A percentile compares a stretch with the other conserved stretches of the same genome.
These are phyloP conservation scores for Isoperla grammatica DNA, from an alignment of 2,888 invertebrate genomes.

Conservation along the genomic window DNA sequence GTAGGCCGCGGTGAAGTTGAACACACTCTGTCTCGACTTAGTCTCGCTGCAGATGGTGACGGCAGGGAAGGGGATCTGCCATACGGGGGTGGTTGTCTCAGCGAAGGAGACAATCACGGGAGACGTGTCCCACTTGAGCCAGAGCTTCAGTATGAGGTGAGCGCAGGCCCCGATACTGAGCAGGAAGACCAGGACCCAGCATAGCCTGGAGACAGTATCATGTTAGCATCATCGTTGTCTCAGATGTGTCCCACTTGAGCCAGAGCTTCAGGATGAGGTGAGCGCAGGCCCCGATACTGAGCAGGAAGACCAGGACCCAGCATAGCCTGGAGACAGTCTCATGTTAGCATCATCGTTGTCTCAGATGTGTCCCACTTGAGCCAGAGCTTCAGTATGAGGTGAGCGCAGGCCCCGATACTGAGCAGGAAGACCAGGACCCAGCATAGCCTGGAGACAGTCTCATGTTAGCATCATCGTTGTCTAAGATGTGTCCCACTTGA, in stretches of 20 bases:
- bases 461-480: too few species aligned
- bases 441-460: conserved; percentile 11
- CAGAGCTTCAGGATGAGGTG: conserved; percentile 22
- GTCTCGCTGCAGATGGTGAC: conserved; percentile 28
- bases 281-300: conserved; percentile 17
- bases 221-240: too few species aligned
- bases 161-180: conserved; percentile 16
- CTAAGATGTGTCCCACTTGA: conserved; percentile 20
- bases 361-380: conserved; percentile 20
- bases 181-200: conserved; percentile 19
- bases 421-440: conserved; percentile 20
- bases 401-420: conserved; percentile 15
- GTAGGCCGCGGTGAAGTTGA: conserved; percentile 25
- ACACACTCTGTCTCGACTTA: conserved; percentile 17
- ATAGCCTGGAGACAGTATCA: conserved; percentile 12
- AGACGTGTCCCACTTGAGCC: conserved; percentile 21
- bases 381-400: conserved; percentile 22
- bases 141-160: conserved; percentile 21
- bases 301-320: conserved; percentile 19
- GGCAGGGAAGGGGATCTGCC: conserved; percentile 29
- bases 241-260: conserved; percentile 20
- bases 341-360: too few species aligned
- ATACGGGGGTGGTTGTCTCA: conserved; percentile 24
- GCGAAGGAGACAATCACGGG: conserved; percentile 28
- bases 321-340: conserved; percentile 12